Evolutionary conservation across 1,140 invertebrate genomes (phyloP), one percentile per base, ranked within the genome.

Genomic region (Micrasema longulum): DNA sequence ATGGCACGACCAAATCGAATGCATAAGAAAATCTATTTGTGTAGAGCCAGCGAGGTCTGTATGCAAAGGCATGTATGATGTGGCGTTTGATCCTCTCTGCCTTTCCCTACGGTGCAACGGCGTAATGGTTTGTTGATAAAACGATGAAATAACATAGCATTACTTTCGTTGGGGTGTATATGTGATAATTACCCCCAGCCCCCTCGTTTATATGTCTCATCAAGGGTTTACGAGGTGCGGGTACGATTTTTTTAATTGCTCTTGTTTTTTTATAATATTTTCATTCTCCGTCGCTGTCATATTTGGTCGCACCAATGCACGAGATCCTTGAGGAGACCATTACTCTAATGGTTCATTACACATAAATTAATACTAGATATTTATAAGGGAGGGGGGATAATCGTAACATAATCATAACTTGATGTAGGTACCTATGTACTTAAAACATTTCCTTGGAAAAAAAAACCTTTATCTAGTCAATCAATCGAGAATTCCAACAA

Each of bases 231-330:
- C 66, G 74, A 75, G 74, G 70, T 72, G 74, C 74, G 69, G 74
- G 74, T 75, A 72, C 74, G 70, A 75, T 75, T 75, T 75, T 75
- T 75, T 75, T 75, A 75, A 75, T 75, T 75, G 74, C 74, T 72
- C 48, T 65, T 75, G 60, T 75, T 75, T 75, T 74, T 75, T 75
- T 75, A 75, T 75, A 31, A 67, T 75, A 75, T 75, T 75, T 75
- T 67, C 66, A 75, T 75, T 75, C 66, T 72, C 66, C 66, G 74
- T 70, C 48, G 74, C 74, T 75, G 74, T 75, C 74, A 75, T 75
- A 43, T 75, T 69, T 48, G 52, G 70, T 62, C 65, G 57, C 50
- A 63, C 26, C n/a, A 64, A 55, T 52, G 74, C 74, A 75, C 74
- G 74, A 70, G 72, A 75, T 75, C 74, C 74, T 57, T 43, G 53